Conservation (phyloP, 2,888 invertebrate species). For the Nysson spinosus region DNA sequence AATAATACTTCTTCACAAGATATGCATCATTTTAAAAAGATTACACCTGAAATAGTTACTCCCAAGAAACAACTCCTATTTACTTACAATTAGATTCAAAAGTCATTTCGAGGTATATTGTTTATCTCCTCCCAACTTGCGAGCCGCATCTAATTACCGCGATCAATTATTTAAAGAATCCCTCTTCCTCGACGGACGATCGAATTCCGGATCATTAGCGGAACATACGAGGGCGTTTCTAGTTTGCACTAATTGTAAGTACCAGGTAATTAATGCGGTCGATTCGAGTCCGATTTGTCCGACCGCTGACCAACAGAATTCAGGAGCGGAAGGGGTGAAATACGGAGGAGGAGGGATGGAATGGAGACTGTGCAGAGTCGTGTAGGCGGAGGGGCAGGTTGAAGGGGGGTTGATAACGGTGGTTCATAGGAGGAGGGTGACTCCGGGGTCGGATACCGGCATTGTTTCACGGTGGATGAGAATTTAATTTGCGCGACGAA, state of each 20-base stretch:
- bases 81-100: no score
- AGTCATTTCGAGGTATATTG: no score
- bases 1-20: no score
- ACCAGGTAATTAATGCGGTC: slow-evolving; percentile 74
- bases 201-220: slow-evolving; percentile 35
- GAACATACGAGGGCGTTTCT: slow-evolving; percentile 30
- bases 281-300: slow-evolving; percentile 62
- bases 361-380: slow-evolving; percentile 21
- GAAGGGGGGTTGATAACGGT: slow-evolving; percentile 18
- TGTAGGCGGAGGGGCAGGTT: slow-evolving; percentile 23
- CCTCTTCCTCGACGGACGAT: slow-evolving; percentile 20
- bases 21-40: no score
- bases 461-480: slow-evolving; percentile 77
- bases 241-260: slow-evolving; percentile 65
- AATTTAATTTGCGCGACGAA: slow-evolving; percentile 75
- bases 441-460: slow-evolving; percentile 63
- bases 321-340: slow-evolving; percentile 5
- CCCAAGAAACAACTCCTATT: no score
- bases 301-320: slow-evolving; percentile 63
- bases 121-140: neutral
- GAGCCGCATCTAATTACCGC: slow-evolving; percentile 16
- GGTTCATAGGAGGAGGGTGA: slow-evolving; percentile 35
- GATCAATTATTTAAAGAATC: slow-evolving; percentile 38
- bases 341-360: slow-evolving; percentile 8
- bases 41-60: no score